A percentile compares a stretch with the other conserved stretches of the same genome.
These are phyloP conservation scores for Oscheius sp. DNA, from an alignment of 2,888 invertebrate genomes.

Conservation along the genomic window DNA sequence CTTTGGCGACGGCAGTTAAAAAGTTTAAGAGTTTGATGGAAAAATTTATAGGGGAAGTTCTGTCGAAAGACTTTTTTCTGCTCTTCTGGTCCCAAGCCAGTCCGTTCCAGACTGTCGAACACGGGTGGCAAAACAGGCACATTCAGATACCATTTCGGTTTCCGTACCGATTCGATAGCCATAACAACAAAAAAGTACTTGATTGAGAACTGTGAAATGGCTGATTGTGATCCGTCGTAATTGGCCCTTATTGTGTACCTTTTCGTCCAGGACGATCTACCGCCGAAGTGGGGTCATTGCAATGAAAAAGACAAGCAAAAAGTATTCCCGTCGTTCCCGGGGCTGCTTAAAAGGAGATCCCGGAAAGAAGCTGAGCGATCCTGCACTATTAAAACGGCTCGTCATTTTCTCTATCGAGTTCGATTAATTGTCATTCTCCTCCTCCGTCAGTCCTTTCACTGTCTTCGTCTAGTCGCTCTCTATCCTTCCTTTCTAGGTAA, in stretches of 20 bases:
- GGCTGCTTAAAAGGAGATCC: conserved; percentile 11
- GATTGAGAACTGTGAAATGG: neutral
- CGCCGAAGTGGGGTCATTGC: conserved; percentile 21
- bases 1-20: too few species aligned
- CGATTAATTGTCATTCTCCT: neutral
- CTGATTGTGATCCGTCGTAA: too few species aligned
- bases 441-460: too few species aligned
- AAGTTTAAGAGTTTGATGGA: too few species aligned
- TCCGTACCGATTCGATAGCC: neutral
- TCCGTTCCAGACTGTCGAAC: neutral
- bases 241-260: neutral
- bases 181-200: neutral
- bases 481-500: conserved; percentile 16
- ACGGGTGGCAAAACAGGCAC: neutral
- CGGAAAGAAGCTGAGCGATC: neutral
- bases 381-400: conserved; percentile 1
- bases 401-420: neutral
- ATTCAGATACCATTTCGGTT: too few species aligned
- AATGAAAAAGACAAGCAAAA: conserved; percentile 14
- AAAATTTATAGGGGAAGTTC: too few species aligned
- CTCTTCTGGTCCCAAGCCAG: too few species aligned
- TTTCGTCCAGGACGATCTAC: neutral
- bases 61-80: too few species aligned
- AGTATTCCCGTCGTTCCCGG: conserved; percentile 12
- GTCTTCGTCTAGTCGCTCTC: neutral